phyloP scores from a whole-genome alignment of 1,140 invertebrate species.

The Lepidostoma basale region DNA sequence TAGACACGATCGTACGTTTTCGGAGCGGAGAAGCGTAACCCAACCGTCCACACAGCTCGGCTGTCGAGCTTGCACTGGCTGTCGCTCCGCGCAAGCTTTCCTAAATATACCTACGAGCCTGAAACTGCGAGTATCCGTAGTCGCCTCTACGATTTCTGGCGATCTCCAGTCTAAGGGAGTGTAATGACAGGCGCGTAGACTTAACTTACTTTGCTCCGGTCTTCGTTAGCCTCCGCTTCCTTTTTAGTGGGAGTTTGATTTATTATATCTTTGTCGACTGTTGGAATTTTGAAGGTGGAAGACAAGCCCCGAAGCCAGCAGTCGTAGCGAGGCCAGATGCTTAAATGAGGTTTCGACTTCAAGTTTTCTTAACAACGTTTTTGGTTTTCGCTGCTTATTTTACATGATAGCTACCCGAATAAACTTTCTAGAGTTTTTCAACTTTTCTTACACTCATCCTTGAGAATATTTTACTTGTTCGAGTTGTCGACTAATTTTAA shows the following conservation, averaged over 20 bases:
- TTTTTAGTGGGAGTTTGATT: slow-evolving; percentile 31
- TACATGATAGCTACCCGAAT: no score
- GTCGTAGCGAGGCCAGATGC: slow-evolving; percentile 29
- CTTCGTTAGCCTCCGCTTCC: slow-evolving; percentile 39
- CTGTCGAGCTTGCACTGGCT: slow-evolving; percentile 41
- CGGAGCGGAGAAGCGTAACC: background rate
- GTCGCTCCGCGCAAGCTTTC: slow-evolving; percentile 35
- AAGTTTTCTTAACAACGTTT: background rate
- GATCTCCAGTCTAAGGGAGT: slow-evolving; percentile 13
- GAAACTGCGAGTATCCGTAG: slow-evolving; percentile 25
- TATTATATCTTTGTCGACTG: slow-evolving; percentile 33
- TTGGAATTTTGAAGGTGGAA: slow-evolving; percentile 9
- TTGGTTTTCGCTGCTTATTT: slow-evolving; percentile 4
- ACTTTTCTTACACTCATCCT: no score
- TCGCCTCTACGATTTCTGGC: slow-evolving; percentile 29
- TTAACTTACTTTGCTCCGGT: slow-evolving; percentile 38
- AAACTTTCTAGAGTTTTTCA: no score
- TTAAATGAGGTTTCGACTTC: slow-evolving; percentile 12
- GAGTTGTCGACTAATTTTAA: no score
- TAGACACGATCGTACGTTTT: slow-evolving; percentile 30
- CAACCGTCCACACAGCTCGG: slow-evolving; percentile 27
- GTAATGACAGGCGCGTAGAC: slow-evolving; percentile 34
- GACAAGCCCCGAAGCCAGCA: slow-evolving; percentile 2
- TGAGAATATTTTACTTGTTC: no score
- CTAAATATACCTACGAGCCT: slow-evolving; percentile 37